phyloP scores from a whole-genome alignment of 2,888 invertebrate genomes.

The Diplazon laetatorius region DNA sequence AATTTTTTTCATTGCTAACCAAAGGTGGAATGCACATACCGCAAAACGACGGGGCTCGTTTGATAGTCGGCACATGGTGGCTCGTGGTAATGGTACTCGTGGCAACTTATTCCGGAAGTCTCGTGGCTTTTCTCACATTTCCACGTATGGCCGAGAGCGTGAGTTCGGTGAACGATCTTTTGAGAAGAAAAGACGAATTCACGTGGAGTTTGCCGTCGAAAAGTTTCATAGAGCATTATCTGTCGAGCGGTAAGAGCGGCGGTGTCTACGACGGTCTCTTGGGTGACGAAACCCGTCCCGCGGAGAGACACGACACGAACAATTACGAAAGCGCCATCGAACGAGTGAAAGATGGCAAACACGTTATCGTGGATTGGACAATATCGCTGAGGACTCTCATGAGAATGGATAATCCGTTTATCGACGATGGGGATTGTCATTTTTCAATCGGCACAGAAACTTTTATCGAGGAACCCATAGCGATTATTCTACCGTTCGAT shows the following conservation, averaged over 20 bases:
- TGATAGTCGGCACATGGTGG: conserved; percentile 96
- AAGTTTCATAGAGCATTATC: conserved; percentile 89
- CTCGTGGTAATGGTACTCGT: conserved; percentile 93
- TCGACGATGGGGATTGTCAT: conserved; percentile 88
- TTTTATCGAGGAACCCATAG: conserved; percentile 91
- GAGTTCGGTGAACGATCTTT: conserved; percentile 87
- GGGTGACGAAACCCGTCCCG: conserved; percentile 81
- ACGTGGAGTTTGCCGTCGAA: conserved; percentile 91
- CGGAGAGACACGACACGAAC: conserved; percentile 79
- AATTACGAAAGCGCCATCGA: conserved; percentile 81
- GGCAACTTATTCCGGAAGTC: conserved; percentile 95
- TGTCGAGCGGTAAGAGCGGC: conserved; percentile 86
- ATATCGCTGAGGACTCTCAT: conserved; percentile 89
- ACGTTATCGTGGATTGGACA: conserved; percentile 92
- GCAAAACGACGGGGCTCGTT: conserved; percentile 91
- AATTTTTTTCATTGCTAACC: neutral
- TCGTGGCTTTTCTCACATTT: conserved; percentile 96
- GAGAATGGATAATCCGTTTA: conserved; percentile 75
- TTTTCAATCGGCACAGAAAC: conserved; percentile 90
- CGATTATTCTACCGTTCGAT: conserved; percentile 88
- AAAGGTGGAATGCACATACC: conserved; percentile 93
- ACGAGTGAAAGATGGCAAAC: conserved; percentile 86
- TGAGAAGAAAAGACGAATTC: conserved; percentile 84
- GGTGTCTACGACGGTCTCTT: conserved; percentile 84
- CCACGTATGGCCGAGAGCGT: conserved; percentile 91